Evolutionary conservation across 2,113 vertebrate species (phyloP).

Genomic region (Spermophilus dauricus): DNA sequence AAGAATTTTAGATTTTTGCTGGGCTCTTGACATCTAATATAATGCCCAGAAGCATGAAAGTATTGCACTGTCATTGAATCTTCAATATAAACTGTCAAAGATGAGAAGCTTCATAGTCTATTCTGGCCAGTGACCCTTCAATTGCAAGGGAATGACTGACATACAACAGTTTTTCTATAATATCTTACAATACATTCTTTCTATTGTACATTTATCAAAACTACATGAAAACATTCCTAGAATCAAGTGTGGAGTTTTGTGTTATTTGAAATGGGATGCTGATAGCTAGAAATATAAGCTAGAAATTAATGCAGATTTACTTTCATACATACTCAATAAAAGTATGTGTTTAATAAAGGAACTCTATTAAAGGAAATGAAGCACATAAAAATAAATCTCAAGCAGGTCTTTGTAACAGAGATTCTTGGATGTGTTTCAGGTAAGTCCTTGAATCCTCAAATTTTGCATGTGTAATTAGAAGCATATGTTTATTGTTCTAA

Average conservation of each 20-base stretch:
- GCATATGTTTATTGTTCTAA: background rate
- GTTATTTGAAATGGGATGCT: background rate
- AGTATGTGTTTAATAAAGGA: background rate
- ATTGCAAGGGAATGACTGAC: background rate
- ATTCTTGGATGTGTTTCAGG: background rate
- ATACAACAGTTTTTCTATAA: background rate
- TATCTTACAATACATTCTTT: conserved; percentile 38
- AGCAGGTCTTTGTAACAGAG: background rate
- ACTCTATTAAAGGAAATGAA: conserved; percentile 24
- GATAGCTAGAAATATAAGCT: background rate
- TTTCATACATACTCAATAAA: background rate
- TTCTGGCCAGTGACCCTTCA: conserved; percentile 42
- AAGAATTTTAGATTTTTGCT: conserved; percentile 46
- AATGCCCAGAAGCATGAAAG: background rate
- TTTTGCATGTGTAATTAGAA: background rate
- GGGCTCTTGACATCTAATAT: conserved; percentile 19
- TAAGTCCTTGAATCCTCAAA: background rate
- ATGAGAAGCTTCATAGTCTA: conserved; percentile 29
- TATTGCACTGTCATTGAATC: background rate
- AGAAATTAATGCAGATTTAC: background rate
- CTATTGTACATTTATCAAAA: conserved; percentile 41
- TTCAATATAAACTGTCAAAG: conserved; percentile 61
- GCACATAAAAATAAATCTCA: conserved; percentile 7
- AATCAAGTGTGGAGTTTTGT: background rate
- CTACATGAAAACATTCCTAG: background rate